Percentiles rank a stretch among this genome's conserved stretches.
phyloP scores from a whole-genome alignment of 2,797 vertebrate species.

The Enteromius fasciolatus region DNA sequence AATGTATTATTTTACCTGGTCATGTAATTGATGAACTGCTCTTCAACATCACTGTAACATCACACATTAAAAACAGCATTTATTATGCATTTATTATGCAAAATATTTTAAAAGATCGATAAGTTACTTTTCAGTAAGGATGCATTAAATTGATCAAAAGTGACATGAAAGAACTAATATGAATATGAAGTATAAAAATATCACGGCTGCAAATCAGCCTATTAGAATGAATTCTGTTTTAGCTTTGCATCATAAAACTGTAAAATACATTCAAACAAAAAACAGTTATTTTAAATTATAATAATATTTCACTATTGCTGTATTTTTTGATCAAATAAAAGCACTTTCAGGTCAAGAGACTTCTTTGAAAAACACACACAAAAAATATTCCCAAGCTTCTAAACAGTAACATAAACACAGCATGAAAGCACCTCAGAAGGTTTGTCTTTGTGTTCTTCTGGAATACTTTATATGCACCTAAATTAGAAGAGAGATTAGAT shows the following conservation, averaged over 20 bases:
- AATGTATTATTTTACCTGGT: conserved; percentile 84
- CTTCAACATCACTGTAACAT: conserved; percentile 86
- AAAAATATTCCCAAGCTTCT: background rate
- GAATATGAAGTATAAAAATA: background rate
- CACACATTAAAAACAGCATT: background rate
- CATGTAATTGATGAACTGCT: conserved; percentile 93
- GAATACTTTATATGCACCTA: conserved; percentile 88
- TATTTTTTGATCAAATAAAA: background rate
- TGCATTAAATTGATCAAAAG: background rate
- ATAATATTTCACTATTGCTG: background rate
- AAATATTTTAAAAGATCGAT: background rate
- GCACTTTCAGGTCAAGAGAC: background rate
- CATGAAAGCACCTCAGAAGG: conserved; percentile 80
- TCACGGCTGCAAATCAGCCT: background rate
- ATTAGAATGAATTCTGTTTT: background rate
- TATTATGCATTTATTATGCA: background rate
- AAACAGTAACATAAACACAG: background rate
- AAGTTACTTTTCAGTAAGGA: background rate
- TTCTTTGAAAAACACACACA: background rate
- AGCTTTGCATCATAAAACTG: background rate
- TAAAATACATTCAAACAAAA: background rate
- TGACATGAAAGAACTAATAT: background rate
- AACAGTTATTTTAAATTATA: background rate
- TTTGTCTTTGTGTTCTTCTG: conserved; percentile 79
- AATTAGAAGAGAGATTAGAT: conserved; percentile 52